A percentile compares a stretch with the other conserved stretches of the same genome.
Evolutionary conservation across 1,140 invertebrate genomes (phyloP).

Genomic region (Ceratina japonica): DNA sequence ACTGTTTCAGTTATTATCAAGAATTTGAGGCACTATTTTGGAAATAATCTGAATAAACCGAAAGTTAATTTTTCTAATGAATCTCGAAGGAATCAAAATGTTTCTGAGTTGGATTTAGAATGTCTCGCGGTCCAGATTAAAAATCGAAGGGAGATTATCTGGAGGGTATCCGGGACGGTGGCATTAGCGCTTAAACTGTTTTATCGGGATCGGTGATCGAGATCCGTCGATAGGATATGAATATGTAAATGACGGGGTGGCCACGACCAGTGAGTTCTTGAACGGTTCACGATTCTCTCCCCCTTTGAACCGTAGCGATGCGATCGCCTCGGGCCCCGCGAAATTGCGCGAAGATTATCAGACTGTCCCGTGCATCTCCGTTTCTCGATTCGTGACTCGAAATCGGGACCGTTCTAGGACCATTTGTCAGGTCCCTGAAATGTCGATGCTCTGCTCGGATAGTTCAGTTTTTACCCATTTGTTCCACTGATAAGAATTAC

Average conservation of each 20-base stretch:
- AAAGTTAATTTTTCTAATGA: too few species aligned
- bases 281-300: constrained; percentile 37
- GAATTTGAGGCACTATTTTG: constrained; percentile 7
- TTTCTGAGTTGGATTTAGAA: not conserved
- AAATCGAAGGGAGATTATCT: constrained; percentile 28
- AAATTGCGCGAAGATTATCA: constrained; percentile 49
- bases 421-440: not conserved
- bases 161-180: constrained; percentile 3
- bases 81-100: too few species aligned
- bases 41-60: too few species aligned
- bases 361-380: constrained; percentile 23
- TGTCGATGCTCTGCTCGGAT: too few species aligned
- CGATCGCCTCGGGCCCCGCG: constrained; percentile 8
- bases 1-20: too few species aligned
- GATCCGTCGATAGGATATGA: constrained; percentile 57
- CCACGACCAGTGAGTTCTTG: constrained; percentile 32
- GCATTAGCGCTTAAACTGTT: constrained; percentile 58
- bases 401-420: not conserved
- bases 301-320: not conserved
- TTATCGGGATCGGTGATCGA: constrained; percentile 55
- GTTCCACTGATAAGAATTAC: too few species aligned
- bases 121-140: constrained; percentile 35
- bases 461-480: too few species aligned
- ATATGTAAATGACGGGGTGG: constrained; percentile 58
- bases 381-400: constrained; percentile 34